Base-by-base conservation (phyloP, 1,140 invertebrate species). In the Leptinotarsa texana region DNA sequence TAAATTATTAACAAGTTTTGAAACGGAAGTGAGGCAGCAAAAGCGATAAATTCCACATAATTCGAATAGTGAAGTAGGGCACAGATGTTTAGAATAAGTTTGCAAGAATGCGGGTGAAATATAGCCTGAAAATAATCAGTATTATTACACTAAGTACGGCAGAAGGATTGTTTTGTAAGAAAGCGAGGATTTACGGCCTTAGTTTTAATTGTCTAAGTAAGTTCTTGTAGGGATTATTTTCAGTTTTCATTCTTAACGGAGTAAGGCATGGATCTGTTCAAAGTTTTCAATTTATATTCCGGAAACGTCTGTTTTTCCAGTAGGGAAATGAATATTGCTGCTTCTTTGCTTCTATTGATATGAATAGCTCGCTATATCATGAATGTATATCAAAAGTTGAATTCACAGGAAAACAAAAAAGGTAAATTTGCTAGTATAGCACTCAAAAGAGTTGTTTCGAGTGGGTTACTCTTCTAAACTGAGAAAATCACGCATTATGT, bases 111-210 rank as follows among this genome's bases (percentile, higher is more conserved):
- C 47, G 3, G 63, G 47, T 73, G 63, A 73, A 66, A 73, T 73
- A 73, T 67, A 18, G 62, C 72, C 62, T 62, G 62, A 66, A 67
- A 73, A 73, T 67, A 73, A 73, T 73, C 63, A 73, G 18, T 21
- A 73, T 73, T 48, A 73, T 51, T 48, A 18, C 49, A 22, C 21
- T 72, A 72, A 72, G 70, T 72, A 63, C 63, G 21, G 57, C 62
- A 51, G 33, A 73, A 67, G 63, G 63, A 66, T 51, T 73, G 72
- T 33, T 74, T 69, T 51, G 65, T 69, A 74, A 74, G 73, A 74
- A 74, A 74, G 65, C 57, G 65, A 49, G 51, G 22, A 74, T 74
- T 74, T 74, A 74, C 69, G 24, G 49, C 42, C 18, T 74, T 74
- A 61, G 73, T 74, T 74, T 69, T 61, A 61, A 68, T 65, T 69